A percentile compares a stretch with the other conserved stretches of the same genome.
Evolutionary conservation across 1,140 invertebrate species (phyloP).

Genomic region (Papilio machaon): DNA sequence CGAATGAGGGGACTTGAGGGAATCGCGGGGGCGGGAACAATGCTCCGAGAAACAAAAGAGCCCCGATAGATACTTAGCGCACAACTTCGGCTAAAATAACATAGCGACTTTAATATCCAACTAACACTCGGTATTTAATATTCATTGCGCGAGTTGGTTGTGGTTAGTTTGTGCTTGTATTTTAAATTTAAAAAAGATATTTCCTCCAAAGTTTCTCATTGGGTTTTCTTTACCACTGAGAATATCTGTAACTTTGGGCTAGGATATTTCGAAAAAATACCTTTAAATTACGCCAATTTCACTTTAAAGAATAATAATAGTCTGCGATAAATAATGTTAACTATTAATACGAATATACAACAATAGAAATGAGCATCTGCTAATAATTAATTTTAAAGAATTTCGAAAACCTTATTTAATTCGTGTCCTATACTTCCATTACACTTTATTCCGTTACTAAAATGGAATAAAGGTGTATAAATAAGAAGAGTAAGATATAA

Average conservation of each 20-base stretch:
- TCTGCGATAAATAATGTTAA: too few species aligned
- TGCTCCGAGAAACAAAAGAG: conserved; percentile 67
- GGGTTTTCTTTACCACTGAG: neutral
- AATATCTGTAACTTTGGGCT: too few species aligned
- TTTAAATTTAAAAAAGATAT: neutral
- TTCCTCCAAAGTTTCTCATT: neutral
- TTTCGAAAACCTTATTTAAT: neutral
- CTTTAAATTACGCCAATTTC: too few species aligned
- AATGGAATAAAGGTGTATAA: neutral
- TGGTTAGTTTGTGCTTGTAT: neutral
- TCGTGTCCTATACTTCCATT: neutral
- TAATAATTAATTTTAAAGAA: neutral
- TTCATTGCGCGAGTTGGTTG: neutral
- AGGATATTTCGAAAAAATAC: too few species aligned
- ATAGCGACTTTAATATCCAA: conserved; percentile 36
- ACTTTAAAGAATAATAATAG: too few species aligned
- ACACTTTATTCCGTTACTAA: neutral
- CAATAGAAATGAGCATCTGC: too few species aligned
- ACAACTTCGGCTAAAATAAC: conserved; percentile 50
- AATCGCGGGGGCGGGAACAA: conserved; percentile 51
- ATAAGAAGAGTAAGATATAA: conserved; percentile 1
- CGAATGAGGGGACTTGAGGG: conserved; percentile 51
- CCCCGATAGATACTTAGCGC: conserved; percentile 54
- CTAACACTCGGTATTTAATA: neutral
- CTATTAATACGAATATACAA: too few species aligned